Conservation (phyloP, 2,797 vertebrate species). For the Periparus ater region DNA sequence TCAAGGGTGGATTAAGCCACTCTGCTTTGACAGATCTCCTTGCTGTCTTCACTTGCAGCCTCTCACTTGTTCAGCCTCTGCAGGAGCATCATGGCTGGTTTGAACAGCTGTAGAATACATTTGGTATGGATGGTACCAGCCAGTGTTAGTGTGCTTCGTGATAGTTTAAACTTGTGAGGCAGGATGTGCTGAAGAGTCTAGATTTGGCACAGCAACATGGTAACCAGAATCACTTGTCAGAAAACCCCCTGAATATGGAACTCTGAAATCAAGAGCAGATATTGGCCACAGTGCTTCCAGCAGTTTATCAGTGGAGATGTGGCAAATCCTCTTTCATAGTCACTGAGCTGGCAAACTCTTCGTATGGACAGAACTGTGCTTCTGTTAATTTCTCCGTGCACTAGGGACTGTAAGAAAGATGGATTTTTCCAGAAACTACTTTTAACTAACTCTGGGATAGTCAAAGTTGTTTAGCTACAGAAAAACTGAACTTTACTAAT, state of each 20-base stretch:
- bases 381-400: neutral
- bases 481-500: slow-evolving; percentile 31
- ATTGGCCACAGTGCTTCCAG: neutral
- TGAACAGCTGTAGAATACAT: neutral
- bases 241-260: neutral
- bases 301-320: neutral
- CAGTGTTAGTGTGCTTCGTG: neutral
- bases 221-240: neutral
- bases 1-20: neutral
- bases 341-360: neutral
- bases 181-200: neutral
- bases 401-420: neutral
- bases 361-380: neutral
- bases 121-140: neutral
- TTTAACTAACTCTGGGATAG: neutral
- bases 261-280: neutral
- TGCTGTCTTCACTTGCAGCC: neutral
- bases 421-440: neutral
- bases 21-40: neutral
- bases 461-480: neutral
- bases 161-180: neutral
- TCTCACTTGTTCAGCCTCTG: neutral
- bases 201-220: neutral
- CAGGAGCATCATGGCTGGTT: neutral
- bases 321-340: neutral